Evolutionary conservation across 2,113 vertebrate genomes (phyloP).

Genomic region (Alethe castanea): DNA sequence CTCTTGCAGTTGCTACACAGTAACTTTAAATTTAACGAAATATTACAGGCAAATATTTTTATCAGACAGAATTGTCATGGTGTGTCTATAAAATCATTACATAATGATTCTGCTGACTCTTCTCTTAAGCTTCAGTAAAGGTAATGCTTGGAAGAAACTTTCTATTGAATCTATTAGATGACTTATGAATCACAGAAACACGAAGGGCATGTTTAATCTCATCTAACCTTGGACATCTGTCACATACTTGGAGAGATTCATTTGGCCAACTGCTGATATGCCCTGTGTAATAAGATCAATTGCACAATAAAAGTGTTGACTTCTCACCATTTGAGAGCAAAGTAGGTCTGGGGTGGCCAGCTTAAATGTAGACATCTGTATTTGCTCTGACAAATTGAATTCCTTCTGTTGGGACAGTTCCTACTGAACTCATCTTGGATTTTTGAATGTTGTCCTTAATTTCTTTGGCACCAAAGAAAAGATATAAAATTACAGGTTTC

Average conservation of each 20-base stretch:
- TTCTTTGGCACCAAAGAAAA: not conserved
- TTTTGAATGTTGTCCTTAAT: not conserved
- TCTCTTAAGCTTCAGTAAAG: constrained; percentile 1
- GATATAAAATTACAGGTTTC: not conserved
- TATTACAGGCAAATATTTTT: constrained; percentile 64
- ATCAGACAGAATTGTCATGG: constrained; percentile 24
- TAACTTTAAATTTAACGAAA: constrained; percentile 32
- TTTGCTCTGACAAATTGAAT: not conserved
- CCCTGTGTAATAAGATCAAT: not conserved
- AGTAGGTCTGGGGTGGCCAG: not conserved
- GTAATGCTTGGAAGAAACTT: not conserved
- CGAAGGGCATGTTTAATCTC: not conserved
- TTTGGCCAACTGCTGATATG: not conserved
- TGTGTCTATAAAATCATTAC: constrained; percentile 42
- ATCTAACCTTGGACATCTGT: not conserved
- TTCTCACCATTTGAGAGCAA: not conserved
- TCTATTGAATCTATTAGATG: not conserved
- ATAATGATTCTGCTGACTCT: constrained; percentile 15
- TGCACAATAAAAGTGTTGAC: accelerated
- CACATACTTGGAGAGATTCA: not conserved
- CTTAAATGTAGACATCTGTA: not conserved
- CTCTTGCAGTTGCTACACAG: constrained; percentile 24
- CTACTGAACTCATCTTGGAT: not conserved
- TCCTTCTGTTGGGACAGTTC: not conserved
- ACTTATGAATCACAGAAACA: not conserved